Evolutionary conservation across 2,888 invertebrate species (phyloP), one percentile per base, ranked within the genome.

Genomic region (Drosophila helvetica): DNA sequence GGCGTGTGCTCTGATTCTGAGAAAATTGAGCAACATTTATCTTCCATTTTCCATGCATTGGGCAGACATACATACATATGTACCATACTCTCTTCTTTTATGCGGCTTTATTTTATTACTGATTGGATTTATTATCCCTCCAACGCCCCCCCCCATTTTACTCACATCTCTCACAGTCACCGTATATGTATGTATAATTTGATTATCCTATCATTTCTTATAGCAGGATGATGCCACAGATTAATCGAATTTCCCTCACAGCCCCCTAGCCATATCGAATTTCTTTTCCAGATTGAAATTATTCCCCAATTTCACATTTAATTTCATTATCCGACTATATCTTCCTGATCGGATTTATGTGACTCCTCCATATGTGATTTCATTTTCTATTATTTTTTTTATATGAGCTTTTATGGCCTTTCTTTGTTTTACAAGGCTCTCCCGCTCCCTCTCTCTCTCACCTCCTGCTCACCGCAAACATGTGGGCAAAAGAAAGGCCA

Each of bases 371-470:
- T n/a, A 2, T 51, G 51, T 30, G 45, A 47, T 42, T 50, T 54
- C 48, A 15, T 55, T 50, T 67, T 50, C 68, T 7, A 38, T 38
- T 38, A 67, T 55, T 55, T 68, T 55, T 48, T 38, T 33, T 55
- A 55, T 66, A 66, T 66, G 43, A 19, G 54, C 68, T 66, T 66
- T 66, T 66, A 66, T 66, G 67, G 66, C 55, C 56, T 17, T 54
- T 19, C 43, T 66, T 65, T 65, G 65, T 54, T 50, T 33, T 48
- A 66, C 65, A 65, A 33, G 65, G 52, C 9, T 52, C 51, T 64
- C 33, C 2, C n/a, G n/a, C 30, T n/a, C 12, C 22, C 22, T 6
- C 33, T 30, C 0, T 17, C 46, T 45, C 33, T 18, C 46, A 9
- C 53, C 53, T 12, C 38, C 38, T 6, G 17, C 17, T 9, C 52